Evolutionary conservation across 2,797 vertebrate species (phyloP).

Genomic region (Petrocephalus sullivani): DNA sequence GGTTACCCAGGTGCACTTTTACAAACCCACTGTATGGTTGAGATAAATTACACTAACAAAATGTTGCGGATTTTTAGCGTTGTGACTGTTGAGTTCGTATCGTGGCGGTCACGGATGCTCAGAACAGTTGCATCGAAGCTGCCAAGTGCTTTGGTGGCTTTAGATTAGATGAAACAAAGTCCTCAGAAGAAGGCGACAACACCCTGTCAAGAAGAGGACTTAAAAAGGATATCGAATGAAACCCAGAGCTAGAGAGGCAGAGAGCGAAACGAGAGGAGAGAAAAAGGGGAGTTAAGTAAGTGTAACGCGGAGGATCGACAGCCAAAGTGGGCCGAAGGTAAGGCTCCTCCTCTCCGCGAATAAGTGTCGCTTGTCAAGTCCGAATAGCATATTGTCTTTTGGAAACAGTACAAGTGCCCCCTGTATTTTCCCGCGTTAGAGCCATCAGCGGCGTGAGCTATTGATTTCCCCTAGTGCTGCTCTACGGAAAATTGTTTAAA

Average conservation of each 20-base stretch:
- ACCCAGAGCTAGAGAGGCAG: background rate
- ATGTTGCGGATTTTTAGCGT: background rate
- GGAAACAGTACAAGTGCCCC: conserved; percentile 65
- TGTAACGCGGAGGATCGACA: background rate
- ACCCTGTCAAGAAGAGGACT: background rate
- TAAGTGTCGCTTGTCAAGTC: conserved; percentile 58
- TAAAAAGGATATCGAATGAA: background rate
- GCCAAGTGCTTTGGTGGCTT: background rate
- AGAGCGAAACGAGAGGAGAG: background rate
- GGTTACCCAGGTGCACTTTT: background rate
- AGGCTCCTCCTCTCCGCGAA: conserved; percentile 37
- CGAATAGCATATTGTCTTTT: conserved; percentile 55
- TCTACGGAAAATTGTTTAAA: conserved; percentile 60
- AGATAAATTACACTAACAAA: background rate
- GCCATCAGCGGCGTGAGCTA: conserved; percentile 56
- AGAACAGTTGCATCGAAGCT: too few relatives aligned
- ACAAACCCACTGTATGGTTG: background rate
- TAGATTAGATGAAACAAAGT: background rate
- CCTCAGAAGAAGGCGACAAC: background rate
- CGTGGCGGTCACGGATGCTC: too few relatives aligned
- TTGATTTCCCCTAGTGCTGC: conserved; percentile 55
- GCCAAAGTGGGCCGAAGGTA: conserved; percentile 38
- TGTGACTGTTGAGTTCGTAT: background rate
- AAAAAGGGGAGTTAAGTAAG: background rate
- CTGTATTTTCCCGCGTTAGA: conserved; percentile 55